Conservation (phyloP, 2,113 vertebrate species). For the Agapornis roseicollis region DNA sequence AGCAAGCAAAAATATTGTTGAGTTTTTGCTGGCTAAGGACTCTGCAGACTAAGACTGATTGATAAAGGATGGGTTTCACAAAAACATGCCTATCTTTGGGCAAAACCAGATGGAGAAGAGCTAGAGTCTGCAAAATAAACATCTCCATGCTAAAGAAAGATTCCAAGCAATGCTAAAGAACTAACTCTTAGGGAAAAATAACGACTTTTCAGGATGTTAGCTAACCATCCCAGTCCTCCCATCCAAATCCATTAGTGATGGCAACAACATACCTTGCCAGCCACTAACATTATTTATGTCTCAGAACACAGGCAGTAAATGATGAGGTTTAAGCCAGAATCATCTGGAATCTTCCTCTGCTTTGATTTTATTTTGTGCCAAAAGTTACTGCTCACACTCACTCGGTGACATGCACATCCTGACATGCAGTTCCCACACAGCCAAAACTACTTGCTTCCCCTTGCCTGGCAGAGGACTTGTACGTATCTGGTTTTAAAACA, state of each 20-base stretch:
- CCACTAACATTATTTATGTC: background rate
- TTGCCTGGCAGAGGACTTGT: background rate
- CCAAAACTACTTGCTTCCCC: background rate
- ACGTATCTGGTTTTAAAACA: background rate
- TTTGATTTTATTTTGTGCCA: background rate
- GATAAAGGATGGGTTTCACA: background rate
- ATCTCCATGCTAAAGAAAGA: background rate
- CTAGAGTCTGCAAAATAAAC: background rate
- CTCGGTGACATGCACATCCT: background rate
- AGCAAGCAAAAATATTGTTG: background rate
- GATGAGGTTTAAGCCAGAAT: background rate
- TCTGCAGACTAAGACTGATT: background rate
- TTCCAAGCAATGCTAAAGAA: background rate
- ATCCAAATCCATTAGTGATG: background rate
- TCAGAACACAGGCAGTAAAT: background rate
- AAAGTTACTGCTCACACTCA: background rate
- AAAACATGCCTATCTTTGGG: background rate
- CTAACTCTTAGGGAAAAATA: background rate
- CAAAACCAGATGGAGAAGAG: background rate
- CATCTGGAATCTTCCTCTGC: background rate
- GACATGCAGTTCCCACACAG: background rate
- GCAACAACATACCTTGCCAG: background rate
- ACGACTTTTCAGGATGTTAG: slow-evolving; percentile 32
- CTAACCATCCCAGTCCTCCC: slow-evolving; percentile 6
- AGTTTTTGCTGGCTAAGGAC: background rate